Percentiles rank a stretch among this genome's conserved stretches.
Evolutionary conservation across 2,888 invertebrate genomes (phyloP).

Genomic region (Drosophila colorata): DNA sequence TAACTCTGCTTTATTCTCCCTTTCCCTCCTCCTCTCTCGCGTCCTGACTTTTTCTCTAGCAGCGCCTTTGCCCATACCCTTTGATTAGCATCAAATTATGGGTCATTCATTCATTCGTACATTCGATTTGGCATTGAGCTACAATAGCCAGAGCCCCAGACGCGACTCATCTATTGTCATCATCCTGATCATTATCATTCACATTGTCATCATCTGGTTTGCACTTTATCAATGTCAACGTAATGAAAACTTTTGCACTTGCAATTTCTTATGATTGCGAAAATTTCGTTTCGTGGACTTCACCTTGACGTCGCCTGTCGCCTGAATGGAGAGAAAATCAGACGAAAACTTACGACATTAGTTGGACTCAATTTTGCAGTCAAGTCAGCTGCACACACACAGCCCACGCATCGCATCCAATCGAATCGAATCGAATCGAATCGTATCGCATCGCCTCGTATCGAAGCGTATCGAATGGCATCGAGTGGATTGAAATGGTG

Average conservation of each 20-base stretch:
- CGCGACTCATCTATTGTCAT: conserved; percentile 3
- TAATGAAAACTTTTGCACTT: conserved; percentile 56
- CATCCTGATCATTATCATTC: conserved; percentile 3
- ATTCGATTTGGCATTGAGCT: conserved; percentile 32
- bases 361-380: conserved; percentile 54
- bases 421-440: conserved; percentile 14
- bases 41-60: background rate
- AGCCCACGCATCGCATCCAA: background rate
- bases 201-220: conserved; percentile 7
- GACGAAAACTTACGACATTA: conserved; percentile 52
- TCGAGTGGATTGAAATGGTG: conserved; percentile 18
- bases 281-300: conserved; percentile 17
- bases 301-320: conserved; percentile 42
- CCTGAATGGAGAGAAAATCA: background rate
- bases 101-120: conserved; percentile 35
- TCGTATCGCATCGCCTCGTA: conserved; percentile 7
- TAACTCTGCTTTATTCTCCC: conserved; percentile 2
- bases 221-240: conserved; percentile 61
- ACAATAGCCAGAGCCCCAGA: background rate
- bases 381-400: conserved; percentile 29
- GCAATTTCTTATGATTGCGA: conserved; percentile 33
- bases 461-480: conserved; percentile 29
- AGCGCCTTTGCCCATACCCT: conserved; percentile 3
- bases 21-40: background rate
- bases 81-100: conserved; percentile 59